phyloP scores from a whole-genome alignment of 2,113 vertebrate species.

The Crotophaga sulcirostris region DNA sequence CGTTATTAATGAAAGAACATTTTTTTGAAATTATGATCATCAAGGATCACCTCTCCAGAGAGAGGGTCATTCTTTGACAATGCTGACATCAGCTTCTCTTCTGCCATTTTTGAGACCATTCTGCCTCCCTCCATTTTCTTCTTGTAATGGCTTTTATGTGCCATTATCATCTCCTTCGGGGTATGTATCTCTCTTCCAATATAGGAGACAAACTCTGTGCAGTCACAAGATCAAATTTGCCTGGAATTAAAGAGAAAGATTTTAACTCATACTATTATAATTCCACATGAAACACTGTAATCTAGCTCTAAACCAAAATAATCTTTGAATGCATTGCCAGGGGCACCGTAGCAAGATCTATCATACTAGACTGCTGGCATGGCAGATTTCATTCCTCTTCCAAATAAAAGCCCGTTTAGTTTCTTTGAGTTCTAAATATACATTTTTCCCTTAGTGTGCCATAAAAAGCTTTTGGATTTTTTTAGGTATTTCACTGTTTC shows the following conservation, averaged over 20 bases:
- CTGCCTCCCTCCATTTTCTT: not conserved
- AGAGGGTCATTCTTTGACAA: not conserved
- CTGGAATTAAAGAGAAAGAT: not conserved
- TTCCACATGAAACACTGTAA: not conserved
- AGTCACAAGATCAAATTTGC: not conserved
- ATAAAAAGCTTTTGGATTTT: not conserved
- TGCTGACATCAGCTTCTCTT: not conserved
- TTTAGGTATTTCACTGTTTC: not conserved
- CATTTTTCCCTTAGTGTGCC: not conserved
- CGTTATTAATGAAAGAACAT: not conserved
- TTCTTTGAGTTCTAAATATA: not conserved
- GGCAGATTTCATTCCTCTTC: not conserved
- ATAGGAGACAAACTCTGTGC: not conserved
- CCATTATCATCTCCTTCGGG: not conserved
- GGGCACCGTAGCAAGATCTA: not conserved
- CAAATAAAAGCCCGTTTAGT: not conserved
- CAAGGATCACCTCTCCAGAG: not conserved
- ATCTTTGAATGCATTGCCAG: not conserved
- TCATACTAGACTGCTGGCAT: not conserved
- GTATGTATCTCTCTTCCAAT: not conserved
- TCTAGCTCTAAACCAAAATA: not conserved
- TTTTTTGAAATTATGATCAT: not conserved
- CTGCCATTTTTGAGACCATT: not conserved
- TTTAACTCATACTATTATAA: not conserved
- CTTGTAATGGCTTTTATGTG: not conserved